Evolutionary conservation across 2,888 invertebrate genomes (phyloP).

Genomic region (Ophonus ardosiacus): DNA sequence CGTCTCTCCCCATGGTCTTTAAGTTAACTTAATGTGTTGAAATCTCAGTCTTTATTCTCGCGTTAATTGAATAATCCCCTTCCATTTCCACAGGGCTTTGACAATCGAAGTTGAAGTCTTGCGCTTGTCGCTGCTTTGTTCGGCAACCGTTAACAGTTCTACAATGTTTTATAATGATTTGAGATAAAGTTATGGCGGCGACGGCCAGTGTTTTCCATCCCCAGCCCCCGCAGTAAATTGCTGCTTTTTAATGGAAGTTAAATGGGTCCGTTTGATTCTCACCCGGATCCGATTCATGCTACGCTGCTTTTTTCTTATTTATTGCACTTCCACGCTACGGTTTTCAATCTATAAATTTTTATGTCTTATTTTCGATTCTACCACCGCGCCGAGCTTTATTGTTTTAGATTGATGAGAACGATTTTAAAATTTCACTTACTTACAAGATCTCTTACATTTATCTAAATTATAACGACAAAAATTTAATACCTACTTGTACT

Average conservation of each 20-base stretch:
- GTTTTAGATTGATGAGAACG: constrained; percentile 7
- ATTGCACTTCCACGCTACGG: constrained; percentile 26
- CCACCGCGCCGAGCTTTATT: not conserved
- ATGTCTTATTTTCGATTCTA: constrained; percentile 23
- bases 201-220: constrained; percentile 32
- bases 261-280: constrained; percentile 36
- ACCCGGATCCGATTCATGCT: constrained; percentile 13
- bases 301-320: constrained; percentile 47
- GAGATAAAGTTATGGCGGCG: constrained; percentile 59
- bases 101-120: constrained; percentile 62
- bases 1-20: constrained; percentile 57
- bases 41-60: constrained; percentile 64
- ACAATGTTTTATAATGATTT: constrained; percentile 64
- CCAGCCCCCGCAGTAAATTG: constrained; percentile 33
- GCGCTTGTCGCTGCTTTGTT: constrained; percentile 61
- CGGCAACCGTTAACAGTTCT: constrained; percentile 58
- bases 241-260: constrained; percentile 36
- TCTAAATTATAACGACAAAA: no score
- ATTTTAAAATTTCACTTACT: not conserved
- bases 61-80: constrained; percentile 64
- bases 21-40: constrained; percentile 64
- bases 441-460: not conserved
- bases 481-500: no score
- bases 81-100: constrained; percentile 57
- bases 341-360: constrained; percentile 35